Percentiles rank a stretch among this genome's conserved stretches.
Evolutionary conservation across 2,888 invertebrate species (phyloP).

Genomic region (Drosophila nigritarsus): DNA sequence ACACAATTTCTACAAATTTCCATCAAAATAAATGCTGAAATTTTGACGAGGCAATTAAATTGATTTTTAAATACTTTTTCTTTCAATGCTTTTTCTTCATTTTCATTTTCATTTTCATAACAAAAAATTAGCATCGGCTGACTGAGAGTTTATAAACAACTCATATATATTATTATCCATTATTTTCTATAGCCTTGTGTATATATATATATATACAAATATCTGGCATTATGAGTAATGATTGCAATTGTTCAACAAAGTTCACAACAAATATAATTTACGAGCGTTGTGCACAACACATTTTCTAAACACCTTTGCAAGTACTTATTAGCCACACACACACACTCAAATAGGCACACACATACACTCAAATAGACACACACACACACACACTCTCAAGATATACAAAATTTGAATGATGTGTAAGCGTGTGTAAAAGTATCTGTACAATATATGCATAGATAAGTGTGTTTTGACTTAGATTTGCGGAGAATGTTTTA

Average conservation of each 20-base stretch:
- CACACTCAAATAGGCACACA: conserved; percentile 12
- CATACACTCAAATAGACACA: conserved; percentile 11
- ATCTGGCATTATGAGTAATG: conserved; percentile 23
- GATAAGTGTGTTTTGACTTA: not conserved
- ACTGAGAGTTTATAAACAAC: no score
- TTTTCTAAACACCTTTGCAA: conserved; percentile 6
- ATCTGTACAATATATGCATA: not conserved
- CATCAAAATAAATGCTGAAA: not conserved
- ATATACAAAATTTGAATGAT: not conserved
- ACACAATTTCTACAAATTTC: not conserved
- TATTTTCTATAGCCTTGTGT: not conserved
- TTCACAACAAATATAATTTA: no score
- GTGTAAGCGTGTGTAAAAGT: conserved; percentile 4
- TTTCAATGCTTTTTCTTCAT: not conserved
- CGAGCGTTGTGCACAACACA: no score
- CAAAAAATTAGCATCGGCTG: not conserved
- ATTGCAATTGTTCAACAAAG: conserved; percentile 35
- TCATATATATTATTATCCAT: conserved; percentile 5
- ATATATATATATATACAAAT: not conserved
- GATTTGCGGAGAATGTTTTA: not conserved
- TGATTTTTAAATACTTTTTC: not conserved
- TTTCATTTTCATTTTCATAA: not conserved
- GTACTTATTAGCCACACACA: conserved; percentile 10
- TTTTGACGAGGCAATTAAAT: not conserved
- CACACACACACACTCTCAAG: not conserved